phyloP scores from a whole-genome alignment of 2,113 vertebrate genomes.

The Myrmophylax atrothorax region DNA sequence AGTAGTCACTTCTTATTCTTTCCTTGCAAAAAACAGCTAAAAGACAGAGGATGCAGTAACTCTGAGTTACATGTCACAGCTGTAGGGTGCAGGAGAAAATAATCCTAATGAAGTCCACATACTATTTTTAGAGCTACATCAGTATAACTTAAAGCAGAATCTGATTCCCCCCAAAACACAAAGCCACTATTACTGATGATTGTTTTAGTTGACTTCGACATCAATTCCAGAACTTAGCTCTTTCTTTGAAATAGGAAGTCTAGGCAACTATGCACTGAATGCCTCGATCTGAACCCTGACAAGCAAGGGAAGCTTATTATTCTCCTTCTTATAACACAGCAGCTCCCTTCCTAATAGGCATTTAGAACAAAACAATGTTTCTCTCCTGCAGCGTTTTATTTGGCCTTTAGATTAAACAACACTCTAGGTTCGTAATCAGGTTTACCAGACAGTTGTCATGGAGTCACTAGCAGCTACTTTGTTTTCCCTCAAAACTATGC shows the following conservation, averaged over 20 bases:
- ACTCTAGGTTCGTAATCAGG: conserved; percentile 1
- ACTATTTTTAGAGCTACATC: neutral
- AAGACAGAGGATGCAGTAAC: neutral
- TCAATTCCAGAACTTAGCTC: neutral
- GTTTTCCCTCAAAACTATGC: neutral
- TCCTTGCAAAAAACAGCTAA: neutral
- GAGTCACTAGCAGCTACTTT: conserved; percentile 40
- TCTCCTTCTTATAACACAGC: neutral
- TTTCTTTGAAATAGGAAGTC: conserved; percentile 11
- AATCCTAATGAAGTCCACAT: neutral
- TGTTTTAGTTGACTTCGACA: neutral
- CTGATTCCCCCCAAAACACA: neutral
- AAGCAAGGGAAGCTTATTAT: conserved; percentile 21
- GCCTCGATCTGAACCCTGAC: neutral
- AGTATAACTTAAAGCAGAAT: neutral
- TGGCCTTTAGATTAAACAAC: conserved; percentile 33
- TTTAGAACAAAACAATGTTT: conserved; percentile 22
- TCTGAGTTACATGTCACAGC: neutral
- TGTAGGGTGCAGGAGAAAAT: neutral
- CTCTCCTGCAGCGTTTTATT: conserved; percentile 47
- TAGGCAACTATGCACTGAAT: neutral
- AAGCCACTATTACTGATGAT: neutral
- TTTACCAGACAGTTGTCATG: conserved; percentile 4
- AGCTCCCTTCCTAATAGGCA: neutral
- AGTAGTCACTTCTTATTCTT: neutral